Base-by-base conservation (phyloP, 1,140 invertebrate species). In the Drosophila rhopaloa region DNA sequence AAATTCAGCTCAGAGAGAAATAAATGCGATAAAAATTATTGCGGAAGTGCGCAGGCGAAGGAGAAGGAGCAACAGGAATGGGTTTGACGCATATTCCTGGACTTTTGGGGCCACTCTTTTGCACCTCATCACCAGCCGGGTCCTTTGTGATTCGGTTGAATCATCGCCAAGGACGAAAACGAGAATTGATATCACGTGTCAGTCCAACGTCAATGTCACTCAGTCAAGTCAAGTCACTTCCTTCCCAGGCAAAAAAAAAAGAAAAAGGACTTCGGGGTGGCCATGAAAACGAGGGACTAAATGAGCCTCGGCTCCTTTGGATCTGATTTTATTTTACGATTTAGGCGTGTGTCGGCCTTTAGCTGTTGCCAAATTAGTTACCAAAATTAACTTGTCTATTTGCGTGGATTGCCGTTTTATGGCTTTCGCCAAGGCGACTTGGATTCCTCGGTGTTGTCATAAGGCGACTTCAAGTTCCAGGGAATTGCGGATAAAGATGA, bases 11-110 rank as follows among this genome's bases (percentile, higher is more conserved):
- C 40, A 37, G 24, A 55, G 40, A 16, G 41, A 63, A 72, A 79
- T 65, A 71, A 86, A 86, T 86, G 60, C 83, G 84, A 88, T 88
- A 88, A 89, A 78, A 88, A 88, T 89, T 89, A 81, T 88, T 84
- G 84, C 80, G 84, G 83, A 88, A 88, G 80, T 89, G 73, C 80
- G 84, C 81, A 81, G 67, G 78, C 63, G 54, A n/a, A 51, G 14
- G 65, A 32, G 16, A 61, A 47, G 47, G 37, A 84, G 73, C 74
- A 84, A 80, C 77, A 78, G 81, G 78, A 85, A 40, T 61, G 63
- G 72, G 74, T 50, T 56, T 16, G 46, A 35, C 41, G 41, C 54
- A 63, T 73, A 44, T 37, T 44, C 37, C 50, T 0, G 13, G 4
- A 10, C 54, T 14, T 14, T 24, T 35, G n/a, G 29, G 46, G 19